Evolutionary conservation across 2,113 vertebrate genomes (phyloP).

Genomic region (Mastomys coucha): DNA sequence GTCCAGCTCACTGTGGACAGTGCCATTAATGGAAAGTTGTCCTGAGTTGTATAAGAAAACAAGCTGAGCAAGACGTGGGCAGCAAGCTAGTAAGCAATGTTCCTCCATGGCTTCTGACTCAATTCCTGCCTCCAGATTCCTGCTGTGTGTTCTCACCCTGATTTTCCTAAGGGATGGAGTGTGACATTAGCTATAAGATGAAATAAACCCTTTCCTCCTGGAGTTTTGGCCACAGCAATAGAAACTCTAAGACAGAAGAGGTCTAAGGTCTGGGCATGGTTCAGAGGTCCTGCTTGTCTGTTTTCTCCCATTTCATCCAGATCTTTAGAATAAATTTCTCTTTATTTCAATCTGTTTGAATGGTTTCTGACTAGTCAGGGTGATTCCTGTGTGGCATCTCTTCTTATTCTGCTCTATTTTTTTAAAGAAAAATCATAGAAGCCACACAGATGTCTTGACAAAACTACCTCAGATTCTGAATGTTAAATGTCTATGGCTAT

Average conservation of each 20-base stretch:
- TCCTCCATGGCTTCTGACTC: background rate
- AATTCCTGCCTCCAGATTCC: background rate
- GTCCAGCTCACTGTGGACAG: background rate
- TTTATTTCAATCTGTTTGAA: constrained; percentile 26
- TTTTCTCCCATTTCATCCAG: background rate
- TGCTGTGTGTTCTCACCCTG: background rate
- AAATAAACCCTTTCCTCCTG: background rate
- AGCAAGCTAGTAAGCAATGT: background rate
- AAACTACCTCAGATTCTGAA: background rate
- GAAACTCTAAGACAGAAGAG: background rate
- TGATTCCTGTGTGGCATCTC: background rate
- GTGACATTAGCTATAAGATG: background rate
- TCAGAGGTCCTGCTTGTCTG: background rate
- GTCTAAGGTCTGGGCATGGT: background rate
- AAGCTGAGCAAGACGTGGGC: background rate
- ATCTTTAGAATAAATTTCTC: background rate
- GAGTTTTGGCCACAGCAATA: background rate
- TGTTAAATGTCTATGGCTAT: background rate
- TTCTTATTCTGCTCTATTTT: background rate
- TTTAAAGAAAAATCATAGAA: constrained; percentile 24
- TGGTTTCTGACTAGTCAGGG: background rate
- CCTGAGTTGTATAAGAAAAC: background rate
- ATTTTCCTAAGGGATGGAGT: background rate
- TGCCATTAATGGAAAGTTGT: background rate
- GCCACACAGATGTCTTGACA: background rate